Conservation (phyloP, 1,140 invertebrate genomes). For the Teleopsis dalmanni region DNA sequence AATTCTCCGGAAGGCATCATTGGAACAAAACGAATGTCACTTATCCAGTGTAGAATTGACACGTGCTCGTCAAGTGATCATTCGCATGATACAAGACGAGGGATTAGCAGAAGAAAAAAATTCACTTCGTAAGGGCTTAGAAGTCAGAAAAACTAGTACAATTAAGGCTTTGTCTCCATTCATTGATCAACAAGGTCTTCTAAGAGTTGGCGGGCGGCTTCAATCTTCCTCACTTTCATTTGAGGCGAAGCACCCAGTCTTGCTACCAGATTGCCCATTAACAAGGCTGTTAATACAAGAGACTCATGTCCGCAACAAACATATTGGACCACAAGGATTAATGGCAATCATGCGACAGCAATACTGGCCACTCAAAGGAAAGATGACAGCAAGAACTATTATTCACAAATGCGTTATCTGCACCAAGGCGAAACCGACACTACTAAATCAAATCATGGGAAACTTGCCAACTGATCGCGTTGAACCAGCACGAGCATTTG, state of each 20-base stretch:
- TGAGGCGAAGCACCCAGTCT: slow-evolving; percentile 10
- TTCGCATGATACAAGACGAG: too few relatives aligned
- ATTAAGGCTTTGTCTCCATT: slow-evolving; percentile 15
- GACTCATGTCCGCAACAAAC: slow-evolving; percentile 9
- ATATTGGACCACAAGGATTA: slow-evolving; percentile 5
- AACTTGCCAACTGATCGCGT: slow-evolving; percentile 1
- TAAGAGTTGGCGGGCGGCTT: slow-evolving; percentile 26
- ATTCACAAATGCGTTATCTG: slow-evolving; percentile 6
- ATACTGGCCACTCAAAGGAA: slow-evolving; percentile 9
- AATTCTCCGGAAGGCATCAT: too few relatives aligned
- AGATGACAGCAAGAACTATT: neutral
- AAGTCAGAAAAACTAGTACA: slow-evolving; percentile 6
- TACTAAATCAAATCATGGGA: slow-evolving; percentile 5
- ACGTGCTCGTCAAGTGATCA: too few relatives aligned
- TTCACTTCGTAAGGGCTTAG: too few relatives aligned
- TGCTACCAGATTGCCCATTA: slow-evolving; percentile 8
- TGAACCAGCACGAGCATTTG: neutral
- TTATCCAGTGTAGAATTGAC: too few relatives aligned
- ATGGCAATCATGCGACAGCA: too few relatives aligned
- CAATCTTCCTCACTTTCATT: slow-evolving; percentile 15
- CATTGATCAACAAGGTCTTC: slow-evolving; percentile 16
- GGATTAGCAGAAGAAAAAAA: too few relatives aligned
- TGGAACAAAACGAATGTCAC: too few relatives aligned
- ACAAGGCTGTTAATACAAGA: neutral
- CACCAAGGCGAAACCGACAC: slow-evolving; percentile 5